Evolutionary conservation across 2,888 invertebrate species (phyloP).

Genomic region (Dasypolia templi): DNA sequence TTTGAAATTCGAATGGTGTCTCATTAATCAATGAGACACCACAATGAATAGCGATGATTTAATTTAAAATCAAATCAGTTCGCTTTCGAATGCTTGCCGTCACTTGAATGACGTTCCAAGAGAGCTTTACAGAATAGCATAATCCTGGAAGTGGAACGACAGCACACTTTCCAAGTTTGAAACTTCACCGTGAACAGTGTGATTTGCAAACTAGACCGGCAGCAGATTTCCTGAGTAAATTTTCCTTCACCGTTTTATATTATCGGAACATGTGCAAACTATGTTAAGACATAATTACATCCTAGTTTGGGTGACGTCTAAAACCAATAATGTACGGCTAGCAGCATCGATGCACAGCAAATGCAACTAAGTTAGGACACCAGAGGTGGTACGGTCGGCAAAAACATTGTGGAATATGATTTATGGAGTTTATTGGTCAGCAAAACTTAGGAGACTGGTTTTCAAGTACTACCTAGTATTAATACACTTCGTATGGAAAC

Average conservation of each 20-base stretch:
- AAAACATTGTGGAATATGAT: slow-evolving; percentile 17
- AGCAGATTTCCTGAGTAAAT: background rate
- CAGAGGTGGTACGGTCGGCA: slow-evolving; percentile 27
- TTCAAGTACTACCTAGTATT: background rate
- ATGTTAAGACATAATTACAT: background rate
- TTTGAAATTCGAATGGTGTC: too few species aligned
- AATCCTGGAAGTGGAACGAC: background rate
- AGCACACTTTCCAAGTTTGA: background rate
- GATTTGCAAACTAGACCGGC: background rate
- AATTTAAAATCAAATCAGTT: too few species aligned
- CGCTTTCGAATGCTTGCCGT: too few species aligned
- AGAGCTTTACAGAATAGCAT: too few species aligned
- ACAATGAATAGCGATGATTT: too few species aligned
- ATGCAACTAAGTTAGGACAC: slow-evolving; percentile 37
- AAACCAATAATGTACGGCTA: slow-evolving; percentile 23
- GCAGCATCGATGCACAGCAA: slow-evolving; percentile 30
- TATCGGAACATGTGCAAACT: background rate
- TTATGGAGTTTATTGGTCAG: slow-evolving; percentile 2
- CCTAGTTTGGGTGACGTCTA: slow-evolving; percentile 13
- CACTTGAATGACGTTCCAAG: too few species aligned
- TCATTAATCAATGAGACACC: too few species aligned
- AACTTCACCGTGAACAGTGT: background rate
- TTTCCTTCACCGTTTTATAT: background rate
- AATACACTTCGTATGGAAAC: background rate
- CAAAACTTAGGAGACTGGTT: background rate